These are phyloP conservation scores for Eupithecia inturbata DNA, from an alignment of 2,888 invertebrate genomes.

Conservation along the genomic window DNA sequence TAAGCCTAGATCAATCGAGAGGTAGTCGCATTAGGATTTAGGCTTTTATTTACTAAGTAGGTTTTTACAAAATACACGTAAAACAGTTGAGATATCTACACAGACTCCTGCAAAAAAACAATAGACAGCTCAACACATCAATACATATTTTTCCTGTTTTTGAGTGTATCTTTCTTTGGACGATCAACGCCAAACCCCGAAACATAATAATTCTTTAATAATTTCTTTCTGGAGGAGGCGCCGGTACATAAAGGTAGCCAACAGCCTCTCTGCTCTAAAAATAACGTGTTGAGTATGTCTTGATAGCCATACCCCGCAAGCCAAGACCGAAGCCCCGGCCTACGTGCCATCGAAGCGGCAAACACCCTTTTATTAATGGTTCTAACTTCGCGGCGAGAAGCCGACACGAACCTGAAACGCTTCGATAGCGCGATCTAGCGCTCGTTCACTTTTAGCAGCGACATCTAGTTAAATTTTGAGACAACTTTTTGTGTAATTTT, in stretches of 20 bases:
- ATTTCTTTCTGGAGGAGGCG: constrained; percentile 80
- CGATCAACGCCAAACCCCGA: too few species aligned
- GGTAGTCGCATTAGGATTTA: too few species aligned
- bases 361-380: constrained; percentile 85
- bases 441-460: constrained; percentile 10
- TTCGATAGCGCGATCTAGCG: constrained; percentile 22
- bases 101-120: too few species aligned
- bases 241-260: constrained; percentile 88
- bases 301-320: constrained; percentile 92
- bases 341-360: constrained; percentile 88
- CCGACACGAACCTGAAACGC: constrained; percentile 8
- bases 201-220: too few species aligned
- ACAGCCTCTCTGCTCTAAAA: constrained; percentile 88
- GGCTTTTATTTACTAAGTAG: too few species aligned
- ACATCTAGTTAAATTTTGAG: constrained; percentile 16
- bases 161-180: too few species aligned
- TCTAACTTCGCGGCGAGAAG: neutral
- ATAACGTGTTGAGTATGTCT: constrained; percentile 94
- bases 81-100: too few species aligned
- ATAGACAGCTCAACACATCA: too few species aligned
- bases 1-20: too few species aligned
- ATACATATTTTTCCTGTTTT: too few species aligned
- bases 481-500: neutral
- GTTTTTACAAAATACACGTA: too few species aligned
- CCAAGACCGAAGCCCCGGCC: constrained; percentile 76